A percentile compares a stretch with the other conserved stretches of the same genome.
Evolutionary conservation across 2,113 vertebrate species (phyloP).

Genomic region (Megaptera novaeangliae): DNA sequence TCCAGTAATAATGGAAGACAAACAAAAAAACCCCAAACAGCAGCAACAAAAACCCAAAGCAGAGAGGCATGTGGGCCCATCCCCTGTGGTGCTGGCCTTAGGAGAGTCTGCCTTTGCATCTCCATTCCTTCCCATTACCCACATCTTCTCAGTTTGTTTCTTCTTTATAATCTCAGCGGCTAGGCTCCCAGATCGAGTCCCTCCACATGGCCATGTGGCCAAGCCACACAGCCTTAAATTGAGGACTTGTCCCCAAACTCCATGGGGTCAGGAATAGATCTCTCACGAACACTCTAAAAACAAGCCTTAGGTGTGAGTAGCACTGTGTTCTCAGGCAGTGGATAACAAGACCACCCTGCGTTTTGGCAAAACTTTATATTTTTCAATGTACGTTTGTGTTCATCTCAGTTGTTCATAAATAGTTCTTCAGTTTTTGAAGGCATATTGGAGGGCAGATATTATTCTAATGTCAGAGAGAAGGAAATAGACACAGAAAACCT

Average conservation of each 20-base stretch:
- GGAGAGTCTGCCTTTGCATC: not conserved
- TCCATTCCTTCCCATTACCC: not conserved
- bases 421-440: not conserved
- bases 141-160: not conserved
- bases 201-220: not conserved
- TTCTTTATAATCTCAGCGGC: not conserved
- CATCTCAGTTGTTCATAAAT: not conserved
- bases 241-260: not conserved
- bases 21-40: not conserved
- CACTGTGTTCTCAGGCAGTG: not conserved
- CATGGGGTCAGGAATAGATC: not conserved
- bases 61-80: not conserved
- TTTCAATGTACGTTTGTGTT: not conserved
- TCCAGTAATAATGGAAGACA: not conserved
- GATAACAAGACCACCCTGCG: not conserved
- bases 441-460: not conserved
- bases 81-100: fast-evolving
- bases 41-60: not conserved
- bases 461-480: not conserved
- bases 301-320: not conserved
- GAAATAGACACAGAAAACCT: not conserved
- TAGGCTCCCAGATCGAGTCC: not conserved
- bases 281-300: not conserved
- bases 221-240: not conserved
- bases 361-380: not conserved